Base-by-base conservation (phyloP, 2,888 invertebrate species). In the Drosophila paramelanica region DNA sequence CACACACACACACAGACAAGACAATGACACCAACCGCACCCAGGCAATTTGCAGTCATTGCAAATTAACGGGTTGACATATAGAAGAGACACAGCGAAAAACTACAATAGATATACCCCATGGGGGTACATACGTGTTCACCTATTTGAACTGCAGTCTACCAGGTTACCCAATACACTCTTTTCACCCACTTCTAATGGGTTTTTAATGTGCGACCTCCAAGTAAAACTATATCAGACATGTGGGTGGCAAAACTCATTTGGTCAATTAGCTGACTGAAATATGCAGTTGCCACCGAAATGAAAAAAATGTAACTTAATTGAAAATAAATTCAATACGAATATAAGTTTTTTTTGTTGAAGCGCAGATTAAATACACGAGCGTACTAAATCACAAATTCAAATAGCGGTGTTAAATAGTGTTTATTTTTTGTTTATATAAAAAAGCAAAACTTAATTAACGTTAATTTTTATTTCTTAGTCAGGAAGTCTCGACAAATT, bases 21-120 rank as follows among this genome's bases (percentile, higher is more conserved):
- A 60, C 51, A 74, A 61, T 60, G 49, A 51, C 43, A 56, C 25
- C 5, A 62, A 61, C 87, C 84, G 43, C 81, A 59, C 81, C 81
- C 70, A 62, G 41, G 10, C 51, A 45, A 77, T 77, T 82, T 67
- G 42, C 55, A 61, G 36, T 65, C 14, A 11, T 8, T 65, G 62
- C 58, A 79, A 67, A 67, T 65, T 59, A 77, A 64, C 57, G 46
- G 61, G 41, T 62, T 75, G 56, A 53, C 52, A 73, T 58, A 57
- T 39, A 67, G 67, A 67, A 67, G 38, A 50, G 38, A 42, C 47
- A n/a, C 46, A 55, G 38, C 38, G 38, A 33, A 33, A 38, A 49
- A 58, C 17, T 41, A 60, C 47, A 77, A 52, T 49, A 38, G 25
- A 64, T 20, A 56, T 25, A 17, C 43, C 2, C 23, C 33, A 41